Evolutionary conservation across 1,140 invertebrate genomes (phyloP).

Genomic region (Copidosoma floridanum): DNA sequence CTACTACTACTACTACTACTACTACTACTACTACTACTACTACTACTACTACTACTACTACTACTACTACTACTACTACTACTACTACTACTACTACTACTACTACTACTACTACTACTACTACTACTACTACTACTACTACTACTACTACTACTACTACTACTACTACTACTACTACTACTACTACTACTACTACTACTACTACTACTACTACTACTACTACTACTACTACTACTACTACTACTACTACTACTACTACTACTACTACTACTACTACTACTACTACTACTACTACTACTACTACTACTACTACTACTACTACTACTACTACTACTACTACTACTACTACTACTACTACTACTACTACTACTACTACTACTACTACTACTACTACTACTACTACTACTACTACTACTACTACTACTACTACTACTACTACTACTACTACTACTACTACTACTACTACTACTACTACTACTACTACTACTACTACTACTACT

Average conservation of each 20-base stretch:
- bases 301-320: neutral
- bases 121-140: neutral
- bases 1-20: neutral
- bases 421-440: neutral
- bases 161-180: neutral
- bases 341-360: neutral
- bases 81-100: neutral
- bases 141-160: neutral
- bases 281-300: neutral
- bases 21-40: neutral
- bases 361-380: neutral
- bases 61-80: neutral
- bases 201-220: neutral
- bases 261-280: neutral
- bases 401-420: neutral
- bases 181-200: neutral
- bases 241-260: neutral
- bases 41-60: neutral
- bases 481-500: neutral
- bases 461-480: neutral
- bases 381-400: neutral
- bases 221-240: neutral
- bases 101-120: neutral
- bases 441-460: neutral
- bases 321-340: neutral